A percentile compares a stretch with the other conserved stretches of the same genome.
Evolutionary conservation across 1,140 invertebrate species (phyloP).

Genomic region (Neelides sp.): DNA sequence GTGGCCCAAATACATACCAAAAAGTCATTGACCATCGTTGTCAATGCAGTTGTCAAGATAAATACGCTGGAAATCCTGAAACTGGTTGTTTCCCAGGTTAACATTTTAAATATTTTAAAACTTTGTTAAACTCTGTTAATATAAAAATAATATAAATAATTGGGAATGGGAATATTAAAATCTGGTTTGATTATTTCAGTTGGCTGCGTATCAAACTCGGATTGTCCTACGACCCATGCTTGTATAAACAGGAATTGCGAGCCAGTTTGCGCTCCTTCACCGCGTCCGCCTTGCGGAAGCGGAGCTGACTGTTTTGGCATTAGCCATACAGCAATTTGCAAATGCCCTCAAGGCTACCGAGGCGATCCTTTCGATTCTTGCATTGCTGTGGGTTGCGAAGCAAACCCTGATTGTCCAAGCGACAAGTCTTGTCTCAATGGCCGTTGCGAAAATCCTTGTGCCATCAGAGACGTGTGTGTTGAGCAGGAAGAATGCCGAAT

Average conservation of each 20-base stretch:
- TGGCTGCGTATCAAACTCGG: conserved; percentile 45
- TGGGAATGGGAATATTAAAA: not conserved
- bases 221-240: conserved; percentile 59
- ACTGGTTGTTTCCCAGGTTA: conserved; percentile 33
- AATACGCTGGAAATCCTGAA: conserved; percentile 67
- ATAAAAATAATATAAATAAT: not conserved
- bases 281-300: conserved; percentile 18
- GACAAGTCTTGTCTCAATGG: conserved; percentile 65
- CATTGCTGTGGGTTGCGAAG: conserved; percentile 57
- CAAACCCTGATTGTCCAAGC: conserved; percentile 58
- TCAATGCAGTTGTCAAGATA: conserved; percentile 63
- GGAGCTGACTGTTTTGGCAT: conserved; percentile 31
- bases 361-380: conserved; percentile 65
- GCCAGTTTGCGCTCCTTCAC: conserved; percentile 49
- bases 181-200: conserved; percentile 22
- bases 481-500: conserved; percentile 32
- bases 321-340: conserved; percentile 35
- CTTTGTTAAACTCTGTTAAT: not conserved
- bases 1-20: conserved; percentile 65
- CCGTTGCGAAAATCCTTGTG: conserved; percentile 48
- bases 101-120: conserved; percentile 2
- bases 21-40: conserved; percentile 67
- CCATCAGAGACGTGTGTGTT: conserved; percentile 25
- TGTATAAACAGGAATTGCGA: conserved; percentile 73
- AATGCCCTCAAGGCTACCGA: conserved; percentile 35